A percentile compares a stretch with the other conserved stretches of the same genome.
These are phyloP conservation scores for Eumerus sabulonum DNA, from an alignment of 2,888 invertebrate genomes.

Conservation along the genomic window DNA sequence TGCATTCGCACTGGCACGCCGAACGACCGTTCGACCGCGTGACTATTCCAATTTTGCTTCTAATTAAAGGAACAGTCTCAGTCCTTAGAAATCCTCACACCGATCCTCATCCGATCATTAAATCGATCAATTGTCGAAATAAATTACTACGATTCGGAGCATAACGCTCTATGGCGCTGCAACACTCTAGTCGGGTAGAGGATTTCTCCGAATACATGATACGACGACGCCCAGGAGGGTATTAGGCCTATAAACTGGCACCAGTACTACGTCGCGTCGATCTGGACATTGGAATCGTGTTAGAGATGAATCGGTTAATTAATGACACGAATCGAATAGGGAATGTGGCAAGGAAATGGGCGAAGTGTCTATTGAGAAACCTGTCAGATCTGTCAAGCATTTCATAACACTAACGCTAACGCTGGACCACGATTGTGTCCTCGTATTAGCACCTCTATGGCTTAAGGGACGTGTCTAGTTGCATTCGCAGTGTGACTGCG, in stretches of 20 bases:
- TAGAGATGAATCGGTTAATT: constrained; percentile 65
- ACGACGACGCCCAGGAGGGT: constrained; percentile 26
- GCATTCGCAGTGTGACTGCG: constrained; percentile 57
- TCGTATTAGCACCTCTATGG: too few relatives aligned
- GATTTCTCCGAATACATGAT: constrained; percentile 49
- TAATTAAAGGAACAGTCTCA: constrained; percentile 59
- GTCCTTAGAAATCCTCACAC: constrained; percentile 25
- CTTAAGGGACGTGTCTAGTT: constrained; percentile 45
- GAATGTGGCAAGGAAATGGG: constrained; percentile 25
- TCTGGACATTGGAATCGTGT: constrained; percentile 64
- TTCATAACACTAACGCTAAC: constrained; percentile 39
- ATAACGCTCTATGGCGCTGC: constrained; percentile 35
- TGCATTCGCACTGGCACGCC: too few relatives aligned
- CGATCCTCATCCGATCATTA: constrained; percentile 43
- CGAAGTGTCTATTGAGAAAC: constrained; percentile 60
- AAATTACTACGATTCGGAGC: constrained; percentile 60
- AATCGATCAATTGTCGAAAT: constrained; percentile 68
- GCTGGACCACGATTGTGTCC: background rate
- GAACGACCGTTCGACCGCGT: constrained; percentile 31
- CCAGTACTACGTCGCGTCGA: too few relatives aligned
- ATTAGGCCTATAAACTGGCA: constrained; percentile 1
- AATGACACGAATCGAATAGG: constrained; percentile 37
- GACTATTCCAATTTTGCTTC: constrained; percentile 51
- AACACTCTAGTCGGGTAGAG: constrained; percentile 11
- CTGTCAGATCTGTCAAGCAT: constrained; percentile 66